Conservation (phyloP, 2,113 vertebrate species). For the Candoia aspera region DNA sequence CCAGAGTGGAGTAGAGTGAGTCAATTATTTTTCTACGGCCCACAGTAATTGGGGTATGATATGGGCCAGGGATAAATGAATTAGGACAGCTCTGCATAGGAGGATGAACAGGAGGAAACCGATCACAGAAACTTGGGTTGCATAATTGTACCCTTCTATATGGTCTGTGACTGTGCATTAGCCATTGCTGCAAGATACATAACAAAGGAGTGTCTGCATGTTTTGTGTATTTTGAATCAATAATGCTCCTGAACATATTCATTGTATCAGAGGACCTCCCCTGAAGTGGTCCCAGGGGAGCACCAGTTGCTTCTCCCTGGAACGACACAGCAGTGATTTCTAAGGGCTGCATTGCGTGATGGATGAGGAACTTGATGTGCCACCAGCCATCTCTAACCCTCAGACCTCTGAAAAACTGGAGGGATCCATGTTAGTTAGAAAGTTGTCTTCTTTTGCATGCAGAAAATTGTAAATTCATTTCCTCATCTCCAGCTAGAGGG, state of each 20-base stretch:
- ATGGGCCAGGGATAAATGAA: slow-evolving; percentile 68
- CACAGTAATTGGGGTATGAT: slow-evolving; percentile 62
- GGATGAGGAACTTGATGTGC: neutral
- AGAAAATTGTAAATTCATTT: too few relatives aligned
- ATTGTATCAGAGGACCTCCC: neutral
- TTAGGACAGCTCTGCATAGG: slow-evolving; percentile 66
- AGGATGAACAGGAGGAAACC: slow-evolving; percentile 62
- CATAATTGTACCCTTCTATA: slow-evolving; percentile 43
- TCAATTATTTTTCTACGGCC: slow-evolving; percentile 69
- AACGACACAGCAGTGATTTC: neutral
- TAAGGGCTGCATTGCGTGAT: neutral
- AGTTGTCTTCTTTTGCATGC: too few relatives aligned
- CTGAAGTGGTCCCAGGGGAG: neutral
- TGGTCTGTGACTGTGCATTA: slow-evolving; percentile 16
- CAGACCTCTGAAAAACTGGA: neutral
- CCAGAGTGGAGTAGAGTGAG: slow-evolving; percentile 64
- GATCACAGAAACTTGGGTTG: slow-evolving; percentile 64
- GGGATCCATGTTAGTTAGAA: neutral
- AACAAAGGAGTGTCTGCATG: neutral
- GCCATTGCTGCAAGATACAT: slow-evolving; percentile 39
- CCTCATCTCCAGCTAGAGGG: neutral
- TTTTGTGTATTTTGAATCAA: neutral
- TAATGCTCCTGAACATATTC: neutral
- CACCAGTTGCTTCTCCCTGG: neutral
- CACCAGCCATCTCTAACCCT: too few relatives aligned